Evolutionary conservation across 2,888 invertebrate species (phyloP).

Genomic region (Homarus gammarus): DNA sequence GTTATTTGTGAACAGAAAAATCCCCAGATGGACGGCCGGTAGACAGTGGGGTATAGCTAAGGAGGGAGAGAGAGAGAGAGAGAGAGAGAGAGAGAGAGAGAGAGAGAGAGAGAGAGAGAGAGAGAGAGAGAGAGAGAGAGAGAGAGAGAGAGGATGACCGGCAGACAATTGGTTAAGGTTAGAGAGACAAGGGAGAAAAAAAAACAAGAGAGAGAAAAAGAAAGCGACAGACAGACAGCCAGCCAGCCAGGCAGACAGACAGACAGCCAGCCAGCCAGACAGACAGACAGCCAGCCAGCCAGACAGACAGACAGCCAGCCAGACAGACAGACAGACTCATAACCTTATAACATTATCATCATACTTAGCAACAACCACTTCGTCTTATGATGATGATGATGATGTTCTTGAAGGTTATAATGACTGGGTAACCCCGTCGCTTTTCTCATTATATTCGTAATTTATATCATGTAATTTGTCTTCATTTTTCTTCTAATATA

Average conservation of each 20-base stretch:
- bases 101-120: conserved; percentile 27
- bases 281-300: background rate
- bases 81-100: conserved; percentile 33
- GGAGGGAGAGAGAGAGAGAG: conserved; percentile 28
- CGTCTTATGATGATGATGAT: no score
- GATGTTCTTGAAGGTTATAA: no score
- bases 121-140: conserved; percentile 4
- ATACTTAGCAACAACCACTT: no score
- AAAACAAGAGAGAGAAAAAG: background rate
- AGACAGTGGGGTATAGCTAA: background rate
- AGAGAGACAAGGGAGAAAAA: conserved; percentile 14
- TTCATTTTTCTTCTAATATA: no score
- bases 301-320: background rate
- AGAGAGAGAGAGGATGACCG: conserved; percentile 19
- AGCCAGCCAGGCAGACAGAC: no score
- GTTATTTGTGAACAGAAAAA: no score
- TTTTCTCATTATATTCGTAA: no score
- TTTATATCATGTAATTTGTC: no score
- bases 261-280: background rate
- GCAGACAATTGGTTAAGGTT: background rate
- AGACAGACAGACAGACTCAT: no score
- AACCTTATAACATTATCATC: no score
- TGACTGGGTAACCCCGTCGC: no score
- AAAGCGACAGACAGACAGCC: conserved; percentile 18
- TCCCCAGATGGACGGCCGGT: no score